phyloP scores from a whole-genome alignment of 1,140 invertebrate species.

The Caenorhabditis latens region DNA sequence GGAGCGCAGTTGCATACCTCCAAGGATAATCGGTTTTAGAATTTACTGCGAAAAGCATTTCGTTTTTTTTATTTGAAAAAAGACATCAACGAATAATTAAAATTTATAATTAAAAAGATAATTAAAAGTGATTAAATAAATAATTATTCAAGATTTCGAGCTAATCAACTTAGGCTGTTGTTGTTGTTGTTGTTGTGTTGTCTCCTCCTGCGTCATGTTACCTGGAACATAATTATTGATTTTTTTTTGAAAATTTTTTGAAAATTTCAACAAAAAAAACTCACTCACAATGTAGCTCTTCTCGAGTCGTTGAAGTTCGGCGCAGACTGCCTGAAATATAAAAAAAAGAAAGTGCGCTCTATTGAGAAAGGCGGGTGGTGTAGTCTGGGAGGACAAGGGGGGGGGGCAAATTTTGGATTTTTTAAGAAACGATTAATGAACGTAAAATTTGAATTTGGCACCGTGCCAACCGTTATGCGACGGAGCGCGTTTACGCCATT shows the following conservation, averaged over 20 bases:
- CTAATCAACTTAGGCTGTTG: background rate
- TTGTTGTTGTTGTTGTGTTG: background rate
- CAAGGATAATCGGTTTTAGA: no score
- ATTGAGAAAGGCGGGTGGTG: no score
- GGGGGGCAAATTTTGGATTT: no score
- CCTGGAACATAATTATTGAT: background rate
- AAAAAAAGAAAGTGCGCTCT: background rate
- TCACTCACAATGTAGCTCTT: constrained; percentile 39
- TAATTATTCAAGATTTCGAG: background rate
- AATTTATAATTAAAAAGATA: background rate
- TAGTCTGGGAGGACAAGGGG: no score
- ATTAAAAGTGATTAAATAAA: background rate
- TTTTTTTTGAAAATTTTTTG: background rate
- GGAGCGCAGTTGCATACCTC: no score
- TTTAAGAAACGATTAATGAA: no score
- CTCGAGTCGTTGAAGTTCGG: constrained; percentile 9
- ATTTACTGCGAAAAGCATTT: no score
- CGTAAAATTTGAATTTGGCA: no score
- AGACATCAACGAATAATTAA: background rate
- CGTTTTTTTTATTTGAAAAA: background rate
- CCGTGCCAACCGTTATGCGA: no score
- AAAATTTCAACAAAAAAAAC: background rate
- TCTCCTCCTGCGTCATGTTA: constrained; percentile 19
- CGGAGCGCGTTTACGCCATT: no score
- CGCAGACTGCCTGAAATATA: background rate